Evolutionary conservation across 2,797 vertebrate species (phyloP).

Genomic region (Geotrypetes seraphini): DNA sequence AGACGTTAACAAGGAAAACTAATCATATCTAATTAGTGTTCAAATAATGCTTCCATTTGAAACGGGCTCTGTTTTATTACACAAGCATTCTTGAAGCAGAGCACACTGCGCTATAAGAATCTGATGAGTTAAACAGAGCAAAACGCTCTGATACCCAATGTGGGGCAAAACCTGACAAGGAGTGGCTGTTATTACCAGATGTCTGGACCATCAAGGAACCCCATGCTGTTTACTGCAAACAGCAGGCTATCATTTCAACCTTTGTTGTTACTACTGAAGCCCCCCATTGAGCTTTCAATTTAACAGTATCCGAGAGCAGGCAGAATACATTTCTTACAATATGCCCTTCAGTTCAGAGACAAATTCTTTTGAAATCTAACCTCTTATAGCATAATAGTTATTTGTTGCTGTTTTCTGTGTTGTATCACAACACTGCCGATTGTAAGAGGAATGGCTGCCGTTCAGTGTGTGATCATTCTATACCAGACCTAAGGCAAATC

Average conservation of each 20-base stretch:
- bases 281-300: constrained; percentile 53
- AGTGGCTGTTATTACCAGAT: constrained; percentile 46
- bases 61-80: constrained; percentile 63
- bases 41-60: constrained; percentile 68
- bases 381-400: constrained; percentile 45
- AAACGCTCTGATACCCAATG: constrained; percentile 34
- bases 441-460: constrained; percentile 23
- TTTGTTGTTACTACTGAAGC: constrained; percentile 41
- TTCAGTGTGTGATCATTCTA: constrained; percentile 43
- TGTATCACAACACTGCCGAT: constrained; percentile 30
- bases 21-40: constrained; percentile 66
- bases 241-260: constrained; percentile 52
- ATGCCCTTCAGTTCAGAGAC: constrained; percentile 47
- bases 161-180: constrained; percentile 50
- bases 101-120: constrained; percentile 28
- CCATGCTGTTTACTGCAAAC: constrained; percentile 45
- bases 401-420: constrained; percentile 38
- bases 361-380: constrained; percentile 52
- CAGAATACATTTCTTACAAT: constrained; percentile 50
- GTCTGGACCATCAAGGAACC: constrained; percentile 42
- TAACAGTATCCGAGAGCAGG: constrained; percentile 49
- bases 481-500: constrained; percentile 49
- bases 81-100: constrained; percentile 52
- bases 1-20: constrained; percentile 32
- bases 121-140: constrained; percentile 40